phyloP scores from a whole-genome alignment of 2,888 invertebrate species.

The Drosophila buzzatii region DNA sequence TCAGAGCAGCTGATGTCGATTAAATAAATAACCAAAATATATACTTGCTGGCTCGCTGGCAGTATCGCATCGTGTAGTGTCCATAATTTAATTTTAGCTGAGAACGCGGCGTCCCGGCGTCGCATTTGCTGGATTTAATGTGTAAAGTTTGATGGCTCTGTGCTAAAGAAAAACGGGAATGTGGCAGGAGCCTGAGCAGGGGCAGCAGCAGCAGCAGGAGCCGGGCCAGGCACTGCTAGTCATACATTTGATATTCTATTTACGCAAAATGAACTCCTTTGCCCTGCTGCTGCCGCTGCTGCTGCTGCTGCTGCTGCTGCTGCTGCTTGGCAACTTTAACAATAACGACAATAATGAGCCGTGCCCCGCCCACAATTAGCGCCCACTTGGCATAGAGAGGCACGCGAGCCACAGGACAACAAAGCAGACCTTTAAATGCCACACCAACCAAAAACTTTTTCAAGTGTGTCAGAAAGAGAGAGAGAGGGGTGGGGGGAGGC shows the following conservation, averaged over 20 bases:
- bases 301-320: slow-evolving; percentile 2
- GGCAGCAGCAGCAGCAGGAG: neutral
- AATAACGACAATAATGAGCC: slow-evolving; percentile 75
- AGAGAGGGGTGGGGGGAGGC: too few species aligned
- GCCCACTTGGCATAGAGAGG: slow-evolving; percentile 19
- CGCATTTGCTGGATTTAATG: slow-evolving; percentile 63
- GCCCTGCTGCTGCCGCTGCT: slow-evolving; percentile 9
- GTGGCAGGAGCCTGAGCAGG: neutral
- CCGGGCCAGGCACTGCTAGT: slow-evolving; percentile 5
- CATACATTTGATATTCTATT: slow-evolving; percentile 77
- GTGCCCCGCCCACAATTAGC: slow-evolving; percentile 36
- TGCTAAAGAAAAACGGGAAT: neutral
- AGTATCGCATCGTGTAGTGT: slow-evolving; percentile 17
- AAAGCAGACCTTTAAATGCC: slow-evolving; percentile 46
- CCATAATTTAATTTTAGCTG: slow-evolving; percentile 69
- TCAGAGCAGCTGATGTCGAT: slow-evolving; percentile 64
- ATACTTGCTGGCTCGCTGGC: slow-evolving; percentile 8
- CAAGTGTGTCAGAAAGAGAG: neutral
- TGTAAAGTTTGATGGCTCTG: slow-evolving; percentile 61
- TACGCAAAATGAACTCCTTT: slow-evolving; percentile 71
- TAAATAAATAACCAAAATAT: slow-evolving; percentile 72
- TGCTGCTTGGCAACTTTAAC: slow-evolving; percentile 46
- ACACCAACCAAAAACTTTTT: slow-evolving; percentile 53
- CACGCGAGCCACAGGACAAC: slow-evolving; percentile 27
- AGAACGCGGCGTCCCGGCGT: slow-evolving; percentile 42